Percentiles rank a stretch among this genome's conserved stretches.
Conservation (phyloP, 2,888 invertebrate species). For the Calephelis perditalis region DNA sequence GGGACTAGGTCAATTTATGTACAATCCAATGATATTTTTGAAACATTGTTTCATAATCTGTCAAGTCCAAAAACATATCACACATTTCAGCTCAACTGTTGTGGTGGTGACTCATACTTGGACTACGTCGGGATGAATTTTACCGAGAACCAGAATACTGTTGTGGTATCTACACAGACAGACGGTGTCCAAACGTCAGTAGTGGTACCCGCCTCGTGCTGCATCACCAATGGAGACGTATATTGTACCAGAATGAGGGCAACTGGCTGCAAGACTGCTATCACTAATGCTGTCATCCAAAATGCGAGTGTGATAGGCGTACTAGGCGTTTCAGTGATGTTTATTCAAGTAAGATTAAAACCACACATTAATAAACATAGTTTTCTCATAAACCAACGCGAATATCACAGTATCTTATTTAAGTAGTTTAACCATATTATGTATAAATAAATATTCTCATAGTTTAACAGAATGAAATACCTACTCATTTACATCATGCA, state of each 20-base stretch:
- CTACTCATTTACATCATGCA: no score
- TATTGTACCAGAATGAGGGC: slow-evolving; percentile 45
- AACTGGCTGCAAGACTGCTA: slow-evolving; percentile 47
- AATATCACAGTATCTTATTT: no score
- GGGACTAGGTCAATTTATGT: no score
- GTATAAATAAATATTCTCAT: no score
- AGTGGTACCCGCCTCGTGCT: slow-evolving; percentile 51
- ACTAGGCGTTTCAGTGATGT: slow-evolving; percentile 66
- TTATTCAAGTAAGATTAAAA: slow-evolving; percentile 49
- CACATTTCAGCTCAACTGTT: slow-evolving; percentile 55
- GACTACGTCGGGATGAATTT: slow-evolving; percentile 54
- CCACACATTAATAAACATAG: no score
- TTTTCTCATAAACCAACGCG: no score
- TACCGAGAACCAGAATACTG: slow-evolving; percentile 44
- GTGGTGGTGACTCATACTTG: slow-evolving; percentile 51
- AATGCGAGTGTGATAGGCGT: slow-evolving; percentile 63
- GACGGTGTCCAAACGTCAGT: slow-evolving; percentile 38
- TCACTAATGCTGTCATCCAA: slow-evolving; percentile 50
- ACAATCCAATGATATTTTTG: no score
- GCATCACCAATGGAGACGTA: slow-evolving; percentile 34
- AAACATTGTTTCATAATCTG: no score
- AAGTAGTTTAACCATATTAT: no score
- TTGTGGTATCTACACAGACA: slow-evolving; percentile 38
- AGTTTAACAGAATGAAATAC: no score
- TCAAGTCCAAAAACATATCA: no score